These are phyloP conservation scores for Torymus aiolomorphi DNA, from an alignment of 2,888 invertebrate species.

Conservation along the genomic window DNA sequence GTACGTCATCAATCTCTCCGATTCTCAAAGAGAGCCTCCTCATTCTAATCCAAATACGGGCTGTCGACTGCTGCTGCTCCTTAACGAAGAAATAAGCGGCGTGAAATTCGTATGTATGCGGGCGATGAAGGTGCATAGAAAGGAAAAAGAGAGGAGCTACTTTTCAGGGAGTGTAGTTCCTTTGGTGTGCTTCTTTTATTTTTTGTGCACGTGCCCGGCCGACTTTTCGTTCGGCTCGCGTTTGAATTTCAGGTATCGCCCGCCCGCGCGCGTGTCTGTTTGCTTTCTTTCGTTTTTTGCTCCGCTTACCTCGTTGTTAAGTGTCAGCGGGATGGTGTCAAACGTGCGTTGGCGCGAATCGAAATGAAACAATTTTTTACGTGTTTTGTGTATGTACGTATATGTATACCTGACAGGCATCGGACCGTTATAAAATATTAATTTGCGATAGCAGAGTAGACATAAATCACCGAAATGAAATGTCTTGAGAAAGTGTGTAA, in stretches of 20 bases:
- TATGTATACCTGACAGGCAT: too few species aligned
- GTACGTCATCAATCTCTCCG: constrained; percentile 27
- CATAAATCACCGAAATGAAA: too few species aligned
- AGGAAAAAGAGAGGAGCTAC: constrained; percentile 2
- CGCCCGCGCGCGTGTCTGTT: background rate
- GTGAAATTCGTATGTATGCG: constrained; percentile 20
- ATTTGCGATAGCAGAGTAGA: too few species aligned
- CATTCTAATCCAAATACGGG: constrained; percentile 41
- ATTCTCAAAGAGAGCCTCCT: constrained; percentile 20
- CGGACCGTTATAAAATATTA: too few species aligned
- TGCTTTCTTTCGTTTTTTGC: constrained; percentile 15
- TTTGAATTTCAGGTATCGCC: constrained; percentile 34
- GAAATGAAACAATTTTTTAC: background rate
- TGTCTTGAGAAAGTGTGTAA: background rate
- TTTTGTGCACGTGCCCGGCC: constrained; percentile 10
- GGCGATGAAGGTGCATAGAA: constrained; percentile 6
- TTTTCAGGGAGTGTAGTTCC: background rate
- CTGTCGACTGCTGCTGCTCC: background rate
- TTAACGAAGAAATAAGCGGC: background rate
- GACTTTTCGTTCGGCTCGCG: constrained; percentile 37
- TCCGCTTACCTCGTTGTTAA: constrained; percentile 41
- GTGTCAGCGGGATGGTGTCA: background rate
- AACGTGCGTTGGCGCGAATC: background rate
- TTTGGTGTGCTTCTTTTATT: background rate
- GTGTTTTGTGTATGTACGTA: too few species aligned